A percentile compares a stretch with the other conserved stretches of the same genome.
phyloP scores from a whole-genome alignment of 1,140 invertebrate genomes.

The Rhagoletis pomonella region DNA sequence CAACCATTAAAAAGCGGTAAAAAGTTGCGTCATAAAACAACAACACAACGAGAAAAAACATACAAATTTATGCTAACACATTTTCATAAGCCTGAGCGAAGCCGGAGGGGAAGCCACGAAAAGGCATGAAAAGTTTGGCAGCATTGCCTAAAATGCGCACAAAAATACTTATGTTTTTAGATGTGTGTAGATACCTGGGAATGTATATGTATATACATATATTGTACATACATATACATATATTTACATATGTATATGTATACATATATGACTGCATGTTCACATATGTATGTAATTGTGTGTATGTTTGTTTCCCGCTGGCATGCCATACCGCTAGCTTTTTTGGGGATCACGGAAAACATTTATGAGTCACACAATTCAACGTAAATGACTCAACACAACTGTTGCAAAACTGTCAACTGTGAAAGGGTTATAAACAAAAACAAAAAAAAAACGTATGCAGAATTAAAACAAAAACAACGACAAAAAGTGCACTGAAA shows the following conservation, averaged over 20 bases:
- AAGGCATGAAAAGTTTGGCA: slow-evolving; percentile 31
- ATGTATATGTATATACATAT: not conserved
- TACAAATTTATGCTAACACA: not conserved
- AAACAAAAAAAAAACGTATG: not conserved
- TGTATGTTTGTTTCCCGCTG: not conserved
- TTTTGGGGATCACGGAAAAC: slow-evolving; percentile 33
- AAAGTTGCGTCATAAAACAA: slow-evolving; percentile 34
- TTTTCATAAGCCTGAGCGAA: not conserved
- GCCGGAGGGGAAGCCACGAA: not conserved
- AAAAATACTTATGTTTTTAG: not conserved
- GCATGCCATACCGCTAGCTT: not conserved
- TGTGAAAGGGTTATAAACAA: not conserved
- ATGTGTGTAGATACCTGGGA: no score
- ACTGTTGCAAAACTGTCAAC: slow-evolving; percentile 34
- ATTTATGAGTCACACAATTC: slow-evolving; percentile 48
- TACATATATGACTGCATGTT: not conserved
- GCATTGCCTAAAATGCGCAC: no score
- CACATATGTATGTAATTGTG: no score
- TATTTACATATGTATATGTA: not conserved
- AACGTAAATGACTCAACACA: slow-evolving; percentile 50
- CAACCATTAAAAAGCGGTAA: slow-evolving; percentile 43
- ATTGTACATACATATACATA: not conserved
- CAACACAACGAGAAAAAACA: not conserved
- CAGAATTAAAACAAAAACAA: not conserved
- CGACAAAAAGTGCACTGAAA: not conserved